Conservation (phyloP, 2,113 vertebrate genomes). For the Mormyrus iriodes region DNA sequence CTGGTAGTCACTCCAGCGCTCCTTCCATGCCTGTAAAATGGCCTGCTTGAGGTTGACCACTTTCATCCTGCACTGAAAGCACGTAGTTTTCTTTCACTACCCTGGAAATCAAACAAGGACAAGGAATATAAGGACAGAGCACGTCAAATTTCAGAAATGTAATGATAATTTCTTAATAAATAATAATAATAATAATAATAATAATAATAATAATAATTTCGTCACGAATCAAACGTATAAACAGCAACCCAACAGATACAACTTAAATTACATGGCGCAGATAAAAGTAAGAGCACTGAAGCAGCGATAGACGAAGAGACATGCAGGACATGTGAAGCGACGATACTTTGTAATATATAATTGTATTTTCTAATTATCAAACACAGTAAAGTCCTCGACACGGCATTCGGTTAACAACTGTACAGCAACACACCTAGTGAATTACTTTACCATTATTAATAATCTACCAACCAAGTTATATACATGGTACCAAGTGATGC, state of each 20-base stretch:
- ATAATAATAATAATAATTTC: no score
- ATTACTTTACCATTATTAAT: not conserved
- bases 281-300: not conserved
- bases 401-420: not conserved
- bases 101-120: not conserved
- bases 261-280: not conserved
- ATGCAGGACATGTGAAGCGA: not conserved
- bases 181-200: not conserved
- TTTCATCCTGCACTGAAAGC: slow-evolving; percentile 84
- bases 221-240: not conserved
- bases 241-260: not conserved
- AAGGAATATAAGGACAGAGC: not conserved
- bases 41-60: slow-evolving; percentile 95
- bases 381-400: not conserved
- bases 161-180: not conserved
- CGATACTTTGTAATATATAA: not conserved
- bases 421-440: not conserved
- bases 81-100: not conserved
- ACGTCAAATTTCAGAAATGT: not conserved
- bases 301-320: not conserved
- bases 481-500: not conserved
- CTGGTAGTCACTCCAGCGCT: slow-evolving; percentile 92
- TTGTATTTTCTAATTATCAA: not conserved
- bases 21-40: slow-evolving; percentile 94
- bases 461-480: not conserved